Conservation (phyloP, 2,888 invertebrate species). For the Synanthedon tipuliformis region DNA sequence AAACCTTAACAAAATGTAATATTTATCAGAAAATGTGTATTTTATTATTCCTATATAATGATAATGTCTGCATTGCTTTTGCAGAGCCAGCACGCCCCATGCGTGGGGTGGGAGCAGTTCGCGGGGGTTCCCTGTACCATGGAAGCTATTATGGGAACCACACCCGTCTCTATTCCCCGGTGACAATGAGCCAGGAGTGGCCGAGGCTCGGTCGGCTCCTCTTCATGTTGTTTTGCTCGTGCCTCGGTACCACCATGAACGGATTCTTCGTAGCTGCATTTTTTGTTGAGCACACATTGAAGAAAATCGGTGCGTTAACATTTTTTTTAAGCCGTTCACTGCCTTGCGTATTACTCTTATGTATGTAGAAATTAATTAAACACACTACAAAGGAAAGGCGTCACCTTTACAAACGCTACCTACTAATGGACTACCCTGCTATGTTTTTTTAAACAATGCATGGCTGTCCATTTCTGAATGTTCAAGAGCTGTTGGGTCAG, state of each 20-base stretch:
- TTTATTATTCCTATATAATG: too few relatives aligned
- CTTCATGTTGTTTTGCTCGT: conserved; percentile 27
- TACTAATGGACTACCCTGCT: too few relatives aligned
- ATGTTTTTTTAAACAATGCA: too few relatives aligned
- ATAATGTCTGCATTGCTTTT: neutral
- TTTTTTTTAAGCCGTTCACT: neutral
- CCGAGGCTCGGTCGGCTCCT: conserved; percentile 75
- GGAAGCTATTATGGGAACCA: conserved; percentile 7
- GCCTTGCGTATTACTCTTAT: too few relatives aligned
- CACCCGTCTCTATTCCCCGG: conserved; percentile 59
- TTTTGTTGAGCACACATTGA: conserved; percentile 22
- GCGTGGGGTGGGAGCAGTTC: conserved; percentile 6
- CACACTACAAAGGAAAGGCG: too few relatives aligned
- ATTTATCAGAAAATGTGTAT: too few relatives aligned
- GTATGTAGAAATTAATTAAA: too few relatives aligned
- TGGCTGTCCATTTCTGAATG: too few relatives aligned
- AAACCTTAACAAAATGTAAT: too few relatives aligned
- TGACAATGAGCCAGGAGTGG: conserved; percentile 76
- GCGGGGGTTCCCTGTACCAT: neutral
- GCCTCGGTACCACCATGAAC: conserved; percentile 24
- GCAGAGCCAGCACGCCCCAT: conserved; percentile 4
- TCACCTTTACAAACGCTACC: too few relatives aligned
- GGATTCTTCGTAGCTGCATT: conserved; percentile 36
- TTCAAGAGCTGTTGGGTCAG: too few relatives aligned
- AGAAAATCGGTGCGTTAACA: conserved; percentile 20